Evolutionary conservation across 2,113 vertebrate genomes (phyloP), one percentile per base, ranked within the genome.

Genomic region (Synchiropus splendidus): DNA sequence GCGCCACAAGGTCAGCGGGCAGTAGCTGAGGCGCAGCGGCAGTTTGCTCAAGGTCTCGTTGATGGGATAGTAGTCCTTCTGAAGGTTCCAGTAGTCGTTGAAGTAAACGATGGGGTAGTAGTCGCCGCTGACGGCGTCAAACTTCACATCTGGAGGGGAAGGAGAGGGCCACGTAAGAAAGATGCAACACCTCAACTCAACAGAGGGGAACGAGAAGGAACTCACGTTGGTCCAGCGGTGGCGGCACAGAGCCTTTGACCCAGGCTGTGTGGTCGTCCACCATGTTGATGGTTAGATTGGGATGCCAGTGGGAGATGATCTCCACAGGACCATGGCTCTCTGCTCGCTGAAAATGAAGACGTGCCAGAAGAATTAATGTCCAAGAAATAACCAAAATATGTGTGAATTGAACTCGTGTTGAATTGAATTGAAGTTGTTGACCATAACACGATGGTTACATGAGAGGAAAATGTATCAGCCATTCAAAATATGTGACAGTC

Each of bases 1-100:
- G 49, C 92, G 88, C 94, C 93, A 97, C n/a, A 98, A 74, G 0
- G 92, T 95, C 2, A 98, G 85, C 0, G 92, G 94, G 57, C 92
- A 97, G 81, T 86, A 97, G 38, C 71, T 79, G 17, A 97, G 84
- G 0, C 89, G 89, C 37, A 97, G 81, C 0, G 92, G 92, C 31
- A 98, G 77, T 17, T 67, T 78, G 17, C 62, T 64, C 59, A 94
- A 69, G 1, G 78, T 86, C 2, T 88, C 87, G 0, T 98, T 98
- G 64, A 98, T 87, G 48, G 92, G 89, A 67, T 87, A 92, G 36
- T 96, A 93, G 6, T 98, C 94, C 70, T 90, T 91, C 83, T 97
- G 94, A 50, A 97, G 87, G 80, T 98, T 97, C 94, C 94, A 98
- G 86, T 96, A 98, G 55, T 98, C 93, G 0, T 98, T 97, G 82